phyloP scores from a whole-genome alignment of 2,113 vertebrate genomes.

The Empidonax traillii region DNA sequence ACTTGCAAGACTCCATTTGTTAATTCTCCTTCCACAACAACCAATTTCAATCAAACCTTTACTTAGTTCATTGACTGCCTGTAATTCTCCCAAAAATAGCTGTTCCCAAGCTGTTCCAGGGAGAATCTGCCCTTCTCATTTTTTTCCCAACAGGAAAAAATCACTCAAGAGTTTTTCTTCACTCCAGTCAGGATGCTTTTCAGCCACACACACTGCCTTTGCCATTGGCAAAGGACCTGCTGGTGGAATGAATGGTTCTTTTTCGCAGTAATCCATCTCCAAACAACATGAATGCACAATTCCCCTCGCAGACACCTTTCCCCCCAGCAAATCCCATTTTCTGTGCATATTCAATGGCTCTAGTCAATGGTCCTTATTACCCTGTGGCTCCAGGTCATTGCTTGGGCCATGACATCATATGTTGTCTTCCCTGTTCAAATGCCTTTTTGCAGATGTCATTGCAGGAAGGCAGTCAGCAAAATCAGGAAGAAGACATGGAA shows the following conservation, averaged over 20 bases:
- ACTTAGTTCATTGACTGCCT: neutral
- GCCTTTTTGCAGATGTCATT: neutral
- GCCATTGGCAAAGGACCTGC: neutral
- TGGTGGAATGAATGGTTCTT: neutral
- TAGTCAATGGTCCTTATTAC: neutral
- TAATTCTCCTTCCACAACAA: neutral
- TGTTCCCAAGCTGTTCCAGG: neutral
- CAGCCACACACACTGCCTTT: neutral
- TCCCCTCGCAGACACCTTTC: neutral
- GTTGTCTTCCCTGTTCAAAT: neutral
- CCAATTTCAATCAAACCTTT: neutral
- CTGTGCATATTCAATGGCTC: neutral
- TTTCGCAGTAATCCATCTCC: neutral
- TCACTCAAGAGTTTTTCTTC: neutral
- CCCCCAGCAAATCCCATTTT: rapidly evolving
- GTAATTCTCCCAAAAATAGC: neutral
- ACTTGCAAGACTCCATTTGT: neutral
- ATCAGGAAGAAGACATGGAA: neutral
- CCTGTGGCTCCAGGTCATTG: neutral
- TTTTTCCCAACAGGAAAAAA: neutral
- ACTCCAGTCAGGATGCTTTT: rapidly evolving
- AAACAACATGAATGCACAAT: neutral
- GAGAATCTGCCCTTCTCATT: neutral
- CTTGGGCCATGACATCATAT: neutral
- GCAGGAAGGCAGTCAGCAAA: neutral